These are phyloP conservation scores for Dendroctonus ponderosae DNA, from an alignment of 1,140 invertebrate genomes.

Conservation along the genomic window DNA sequence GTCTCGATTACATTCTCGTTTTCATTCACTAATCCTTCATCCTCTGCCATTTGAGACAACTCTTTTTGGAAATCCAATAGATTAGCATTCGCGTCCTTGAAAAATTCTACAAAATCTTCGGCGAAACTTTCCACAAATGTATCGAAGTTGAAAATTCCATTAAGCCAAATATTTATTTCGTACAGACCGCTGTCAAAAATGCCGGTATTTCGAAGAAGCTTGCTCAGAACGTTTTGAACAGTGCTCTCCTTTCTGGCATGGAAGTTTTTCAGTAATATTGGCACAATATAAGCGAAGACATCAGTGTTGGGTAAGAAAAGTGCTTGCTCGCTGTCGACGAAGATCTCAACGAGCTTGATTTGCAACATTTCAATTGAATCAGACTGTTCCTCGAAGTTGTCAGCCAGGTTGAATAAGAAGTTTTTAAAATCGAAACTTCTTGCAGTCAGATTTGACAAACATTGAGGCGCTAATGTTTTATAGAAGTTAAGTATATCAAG, in stretches of 20 bases:
- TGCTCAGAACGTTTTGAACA: conserved; percentile 52
- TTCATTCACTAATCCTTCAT: background rate
- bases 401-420: conserved; percentile 51
- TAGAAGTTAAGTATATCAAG: conserved; percentile 59
- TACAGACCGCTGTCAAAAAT: conserved; percentile 62
- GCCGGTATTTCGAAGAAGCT: conserved; percentile 59
- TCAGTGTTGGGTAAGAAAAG: conserved; percentile 57
- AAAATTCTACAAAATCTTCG: conserved; percentile 47
- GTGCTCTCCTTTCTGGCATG: conserved; percentile 52
- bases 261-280: conserved; percentile 59
- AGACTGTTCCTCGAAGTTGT: conserved; percentile 39
- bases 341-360: conserved; percentile 65
- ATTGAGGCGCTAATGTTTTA: conserved; percentile 55
- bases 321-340: conserved; percentile 59
- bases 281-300: conserved; percentile 59
- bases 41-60: conserved; percentile 20
- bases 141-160: conserved; percentile 51
- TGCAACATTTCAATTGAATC: conserved; percentile 54
- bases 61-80: conserved; percentile 29
- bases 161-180: conserved; percentile 67
- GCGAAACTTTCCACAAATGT: conserved; percentile 49
- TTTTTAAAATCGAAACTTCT: conserved; percentile 50
- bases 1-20: conserved; percentile 19
- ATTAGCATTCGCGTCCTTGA: conserved; percentile 30
- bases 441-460: conserved; percentile 53